Evolutionary conservation across 2,113 vertebrate genomes (phyloP).

Genomic region (Dipodomys spectabilis): DNA sequence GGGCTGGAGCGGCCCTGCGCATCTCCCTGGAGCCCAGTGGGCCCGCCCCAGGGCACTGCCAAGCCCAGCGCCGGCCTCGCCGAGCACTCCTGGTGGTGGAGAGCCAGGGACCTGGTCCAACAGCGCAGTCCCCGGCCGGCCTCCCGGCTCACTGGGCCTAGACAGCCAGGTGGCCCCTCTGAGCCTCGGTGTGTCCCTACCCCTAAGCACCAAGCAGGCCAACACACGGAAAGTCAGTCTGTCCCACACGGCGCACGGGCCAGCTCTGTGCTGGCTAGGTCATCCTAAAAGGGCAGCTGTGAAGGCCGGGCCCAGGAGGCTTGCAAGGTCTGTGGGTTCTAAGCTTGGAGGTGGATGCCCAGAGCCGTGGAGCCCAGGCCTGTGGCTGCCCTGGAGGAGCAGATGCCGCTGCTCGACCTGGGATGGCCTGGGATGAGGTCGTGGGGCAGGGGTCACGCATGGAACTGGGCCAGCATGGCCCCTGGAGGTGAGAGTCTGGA

Average conservation of each 20-base stretch:
- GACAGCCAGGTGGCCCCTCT: too few relatives aligned
- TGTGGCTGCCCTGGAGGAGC: neutral
- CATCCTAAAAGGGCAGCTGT: neutral
- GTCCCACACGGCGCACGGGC: too few relatives aligned
- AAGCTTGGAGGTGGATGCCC: neutral
- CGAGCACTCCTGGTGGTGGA: too few relatives aligned
- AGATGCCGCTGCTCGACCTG: fast-evolving
- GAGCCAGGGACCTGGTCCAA: too few relatives aligned
- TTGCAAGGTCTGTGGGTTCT: neutral
- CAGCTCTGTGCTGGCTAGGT: too few relatives aligned
- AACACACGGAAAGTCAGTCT: neutral
- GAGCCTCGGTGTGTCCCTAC: neutral
- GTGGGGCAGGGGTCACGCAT: too few relatives aligned
- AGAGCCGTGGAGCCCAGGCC: neutral
- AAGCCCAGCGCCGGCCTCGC: too few relatives aligned
- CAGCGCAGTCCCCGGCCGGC: neutral
- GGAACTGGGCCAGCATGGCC: too few relatives aligned
- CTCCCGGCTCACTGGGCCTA: too few relatives aligned
- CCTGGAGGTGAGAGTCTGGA: too few relatives aligned
- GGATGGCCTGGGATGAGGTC: neutral
- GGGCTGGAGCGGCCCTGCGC: neutral
- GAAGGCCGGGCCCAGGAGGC: neutral
- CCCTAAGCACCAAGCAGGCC: too few relatives aligned
- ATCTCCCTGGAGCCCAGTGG: neutral
- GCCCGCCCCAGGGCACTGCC: neutral